Evolutionary conservation across 1,140 invertebrate genomes (phyloP).

Genomic region (Bombus turneri): DNA sequence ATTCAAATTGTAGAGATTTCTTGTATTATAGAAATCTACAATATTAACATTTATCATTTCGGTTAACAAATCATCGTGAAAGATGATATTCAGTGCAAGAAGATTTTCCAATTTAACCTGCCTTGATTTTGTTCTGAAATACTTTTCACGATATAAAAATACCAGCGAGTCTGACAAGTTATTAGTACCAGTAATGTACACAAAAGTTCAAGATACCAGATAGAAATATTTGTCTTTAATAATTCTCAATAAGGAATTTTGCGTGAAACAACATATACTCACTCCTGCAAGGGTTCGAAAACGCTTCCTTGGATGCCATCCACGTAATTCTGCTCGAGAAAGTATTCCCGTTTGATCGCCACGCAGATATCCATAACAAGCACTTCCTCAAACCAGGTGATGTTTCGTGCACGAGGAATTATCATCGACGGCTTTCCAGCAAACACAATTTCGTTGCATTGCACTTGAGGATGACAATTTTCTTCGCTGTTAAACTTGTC

Average conservation of each 20-base stretch:
- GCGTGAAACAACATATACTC: constrained; percentile 7
- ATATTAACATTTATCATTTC: not conserved
- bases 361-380: constrained; percentile 56
- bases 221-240: not conserved
- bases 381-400: constrained; percentile 19
- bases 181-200: not conserved
- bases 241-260: not conserved
- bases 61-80: not conserved
- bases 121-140: not conserved
- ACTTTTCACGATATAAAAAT: not conserved
- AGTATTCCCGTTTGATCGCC: constrained; percentile 36
- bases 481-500: not conserved
- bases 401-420: constrained; percentile 5
- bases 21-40: too few relatives aligned
- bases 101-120: not conserved
- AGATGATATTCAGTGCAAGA: not conserved
- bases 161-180: not conserved
- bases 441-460: not conserved
- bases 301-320: constrained; percentile 45
- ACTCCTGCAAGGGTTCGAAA: constrained; percentile 59
- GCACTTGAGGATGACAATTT: constrained; percentile 2
- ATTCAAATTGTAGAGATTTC: too few relatives aligned
- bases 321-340: constrained; percentile 55
- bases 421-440: not conserved
- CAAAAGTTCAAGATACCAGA: not conserved